A percentile compares a stretch with the other conserved stretches of the same genome.
Conservation (phyloP, 2,113 vertebrate species). For the Elephas maximus region DNA sequence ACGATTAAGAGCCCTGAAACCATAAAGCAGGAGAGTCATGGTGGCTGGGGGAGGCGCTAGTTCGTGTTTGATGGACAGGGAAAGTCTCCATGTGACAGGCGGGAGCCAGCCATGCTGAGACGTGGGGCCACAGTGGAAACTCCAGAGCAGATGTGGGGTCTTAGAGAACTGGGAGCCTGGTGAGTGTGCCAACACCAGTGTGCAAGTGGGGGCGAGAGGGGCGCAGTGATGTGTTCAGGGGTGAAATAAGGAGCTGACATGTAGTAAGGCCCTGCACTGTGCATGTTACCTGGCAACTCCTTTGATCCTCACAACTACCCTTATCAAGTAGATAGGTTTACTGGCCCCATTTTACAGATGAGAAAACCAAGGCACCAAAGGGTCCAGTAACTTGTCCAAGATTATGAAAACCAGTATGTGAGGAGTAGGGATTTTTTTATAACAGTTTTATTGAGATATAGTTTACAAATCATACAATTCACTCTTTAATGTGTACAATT, state of each 20-base stretch:
- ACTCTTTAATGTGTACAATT: too few relatives aligned
- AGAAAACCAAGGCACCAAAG: background rate
- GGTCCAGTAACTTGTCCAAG: background rate
- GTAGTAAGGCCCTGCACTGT: rapidly evolving
- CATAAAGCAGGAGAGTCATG: background rate
- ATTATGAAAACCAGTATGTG: background rate
- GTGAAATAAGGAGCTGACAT: background rate
- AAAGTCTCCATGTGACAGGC: background rate
- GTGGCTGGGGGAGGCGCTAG: too few relatives aligned
- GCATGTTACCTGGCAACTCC: background rate
- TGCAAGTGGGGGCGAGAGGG: background rate
- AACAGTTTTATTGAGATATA: too few relatives aligned
- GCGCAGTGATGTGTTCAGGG: background rate
- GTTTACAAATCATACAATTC: too few relatives aligned
- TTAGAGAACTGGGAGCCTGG: background rate
- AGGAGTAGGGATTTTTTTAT: background rate
- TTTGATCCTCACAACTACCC: background rate
- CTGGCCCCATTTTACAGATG: background rate
- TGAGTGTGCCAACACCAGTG: background rate
- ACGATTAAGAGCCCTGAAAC: too few relatives aligned
- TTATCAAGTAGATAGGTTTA: background rate
- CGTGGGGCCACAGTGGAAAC: rapidly evolving
- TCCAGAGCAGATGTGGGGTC: background rate
- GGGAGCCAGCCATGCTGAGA: background rate
- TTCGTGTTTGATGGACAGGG: background rate